phyloP scores from a whole-genome alignment of 1,140 invertebrate genomes.

The Drusus annulatus region DNA sequence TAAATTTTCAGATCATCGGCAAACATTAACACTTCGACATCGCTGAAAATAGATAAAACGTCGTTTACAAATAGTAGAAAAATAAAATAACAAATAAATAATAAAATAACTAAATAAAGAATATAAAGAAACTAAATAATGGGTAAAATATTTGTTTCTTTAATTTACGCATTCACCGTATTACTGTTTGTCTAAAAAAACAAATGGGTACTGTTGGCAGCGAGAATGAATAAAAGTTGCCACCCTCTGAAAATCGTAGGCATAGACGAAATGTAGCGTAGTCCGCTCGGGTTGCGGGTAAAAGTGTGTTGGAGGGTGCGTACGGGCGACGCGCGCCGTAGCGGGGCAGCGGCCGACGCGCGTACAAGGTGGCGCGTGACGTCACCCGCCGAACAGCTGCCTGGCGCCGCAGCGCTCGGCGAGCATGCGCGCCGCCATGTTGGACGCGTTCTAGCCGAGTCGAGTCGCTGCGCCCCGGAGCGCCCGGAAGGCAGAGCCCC shows the following conservation, averaged over 20 bases:
- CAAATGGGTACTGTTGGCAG: too few relatives aligned
- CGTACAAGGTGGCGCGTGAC: constrained; percentile 20
- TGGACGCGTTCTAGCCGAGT: constrained; percentile 18
- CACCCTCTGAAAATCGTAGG: neutral
- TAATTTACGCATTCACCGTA: too few relatives aligned
- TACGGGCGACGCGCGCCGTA: neutral
- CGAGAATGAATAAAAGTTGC: neutral
- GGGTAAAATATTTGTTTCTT: too few relatives aligned
- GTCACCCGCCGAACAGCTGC: constrained; percentile 50
- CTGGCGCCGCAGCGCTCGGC: constrained; percentile 31
- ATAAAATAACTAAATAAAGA: too few relatives aligned
- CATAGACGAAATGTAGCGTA: neutral
- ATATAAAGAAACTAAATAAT: too few relatives aligned
- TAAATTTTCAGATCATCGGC: too few relatives aligned
- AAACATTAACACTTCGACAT: too few relatives aligned
- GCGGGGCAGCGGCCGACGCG: constrained; percentile 3
- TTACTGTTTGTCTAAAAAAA: too few relatives aligned
- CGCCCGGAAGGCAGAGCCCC: neutral
- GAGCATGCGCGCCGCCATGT: constrained; percentile 45
- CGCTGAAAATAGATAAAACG: too few relatives aligned
- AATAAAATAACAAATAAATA: too few relatives aligned
- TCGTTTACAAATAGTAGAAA: too few relatives aligned
- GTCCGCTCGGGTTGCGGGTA: constrained; percentile 30
- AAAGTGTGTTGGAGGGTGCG: constrained; percentile 13
- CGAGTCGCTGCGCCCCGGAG: neutral